These are phyloP conservation scores for Hemistola chrysoprasaria DNA, from an alignment of 2,888 invertebrate species.

Conservation along the genomic window DNA sequence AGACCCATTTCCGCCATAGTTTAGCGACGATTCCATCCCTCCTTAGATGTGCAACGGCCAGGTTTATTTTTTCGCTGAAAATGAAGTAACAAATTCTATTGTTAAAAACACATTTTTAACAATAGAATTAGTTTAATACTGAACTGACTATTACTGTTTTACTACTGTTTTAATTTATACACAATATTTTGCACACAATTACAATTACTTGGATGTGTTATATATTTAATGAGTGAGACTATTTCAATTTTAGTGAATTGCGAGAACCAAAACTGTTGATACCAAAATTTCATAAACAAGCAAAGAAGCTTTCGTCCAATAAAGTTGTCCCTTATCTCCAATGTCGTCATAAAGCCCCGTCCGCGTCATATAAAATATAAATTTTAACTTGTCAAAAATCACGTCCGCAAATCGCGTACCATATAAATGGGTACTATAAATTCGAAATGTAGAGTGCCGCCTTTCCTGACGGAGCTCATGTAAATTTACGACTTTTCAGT, in stretches of 20 bases:
- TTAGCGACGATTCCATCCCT: conserved; percentile 96
- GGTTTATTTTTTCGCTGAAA: conserved; percentile 94
- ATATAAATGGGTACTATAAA: conserved; percentile 68
- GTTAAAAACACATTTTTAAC: too few relatives aligned
- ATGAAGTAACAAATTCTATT: too few relatives aligned
- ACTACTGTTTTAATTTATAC: too few relatives aligned
- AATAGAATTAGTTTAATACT: too few relatives aligned
- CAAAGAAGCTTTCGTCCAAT: conserved; percentile 18
- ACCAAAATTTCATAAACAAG: conserved; percentile 13
- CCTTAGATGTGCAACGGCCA: conserved; percentile 94
- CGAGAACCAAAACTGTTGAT: conserved; percentile 3
- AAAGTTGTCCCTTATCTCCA: conserved; percentile 30
- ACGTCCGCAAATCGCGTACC: conserved; percentile 60
- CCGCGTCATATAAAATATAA: conserved; percentile 61
- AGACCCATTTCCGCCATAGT: conserved; percentile 95
- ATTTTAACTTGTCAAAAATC: conserved; percentile 72
- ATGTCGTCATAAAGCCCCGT: conserved; percentile 48
- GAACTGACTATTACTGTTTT: too few relatives aligned
- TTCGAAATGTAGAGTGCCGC: conserved; percentile 58
- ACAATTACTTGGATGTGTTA: too few relatives aligned
- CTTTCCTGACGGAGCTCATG: conserved; percentile 59
- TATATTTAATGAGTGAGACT: too few relatives aligned
- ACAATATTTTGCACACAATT: too few relatives aligned
- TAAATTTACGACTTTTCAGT: conserved; percentile 75
- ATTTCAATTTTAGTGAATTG: too few relatives aligned